Percentiles rank a stretch among this genome's conserved stretches.
Evolutionary conservation across 1,140 invertebrate species (phyloP).

Genomic region (Rhopalosiphum maidis): DNA sequence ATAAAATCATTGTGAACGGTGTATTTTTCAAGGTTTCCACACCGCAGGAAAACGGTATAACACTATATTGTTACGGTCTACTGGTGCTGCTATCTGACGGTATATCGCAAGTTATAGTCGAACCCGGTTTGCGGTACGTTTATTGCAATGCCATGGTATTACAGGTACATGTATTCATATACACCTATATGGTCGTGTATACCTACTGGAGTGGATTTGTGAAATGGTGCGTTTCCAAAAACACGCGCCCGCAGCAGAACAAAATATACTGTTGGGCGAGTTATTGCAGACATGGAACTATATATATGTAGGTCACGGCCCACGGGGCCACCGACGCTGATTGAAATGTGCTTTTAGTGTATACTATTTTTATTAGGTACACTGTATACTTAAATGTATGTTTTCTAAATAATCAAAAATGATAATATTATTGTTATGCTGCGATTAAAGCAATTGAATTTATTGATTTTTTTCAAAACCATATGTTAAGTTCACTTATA

Average conservation of each 20-base stretch:
- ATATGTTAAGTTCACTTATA: neutral
- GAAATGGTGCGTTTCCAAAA: neutral
- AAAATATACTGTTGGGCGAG: neutral
- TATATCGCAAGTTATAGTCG: neutral
- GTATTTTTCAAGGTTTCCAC: slow-evolving; percentile 36
- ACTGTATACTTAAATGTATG: neutral
- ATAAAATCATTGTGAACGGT: neutral
- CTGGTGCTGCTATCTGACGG: slow-evolving; percentile 48
- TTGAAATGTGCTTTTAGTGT: neutral
- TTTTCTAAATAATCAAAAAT: neutral
- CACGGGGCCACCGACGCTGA: neutral
- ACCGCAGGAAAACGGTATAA: neutral
- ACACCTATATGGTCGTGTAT: neutral
- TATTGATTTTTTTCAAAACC: neutral
- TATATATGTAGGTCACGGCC: neutral
- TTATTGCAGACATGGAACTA: neutral
- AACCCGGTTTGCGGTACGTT: neutral
- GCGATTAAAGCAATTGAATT: neutral
- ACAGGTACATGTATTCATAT: too few species aligned
- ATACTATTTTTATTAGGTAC: neutral
- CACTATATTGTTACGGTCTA: neutral
- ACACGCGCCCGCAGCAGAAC: too few species aligned
- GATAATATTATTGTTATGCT: neutral
- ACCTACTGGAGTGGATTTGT: neutral
- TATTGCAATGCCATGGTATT: neutral